Percentiles rank a stretch among this genome's conserved stretches.
Evolutionary conservation across 2,797 vertebrate genomes (phyloP).

Genomic region (Chelon labrosus): DNA sequence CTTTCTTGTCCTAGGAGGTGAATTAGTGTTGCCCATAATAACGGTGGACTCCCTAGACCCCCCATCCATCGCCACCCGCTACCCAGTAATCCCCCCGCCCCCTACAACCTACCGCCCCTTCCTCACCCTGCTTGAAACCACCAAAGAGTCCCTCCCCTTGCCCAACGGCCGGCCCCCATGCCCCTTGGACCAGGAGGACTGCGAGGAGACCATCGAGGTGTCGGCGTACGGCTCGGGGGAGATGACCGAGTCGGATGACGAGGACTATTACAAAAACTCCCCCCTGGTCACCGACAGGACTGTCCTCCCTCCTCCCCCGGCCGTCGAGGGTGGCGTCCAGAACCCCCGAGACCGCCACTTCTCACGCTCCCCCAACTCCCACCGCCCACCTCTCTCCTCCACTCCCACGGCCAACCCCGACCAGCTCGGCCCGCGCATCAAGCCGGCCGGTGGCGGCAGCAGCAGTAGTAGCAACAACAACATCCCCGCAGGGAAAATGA

Average conservation of each 20-base stretch:
- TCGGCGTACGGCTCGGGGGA: conserved; percentile 95
- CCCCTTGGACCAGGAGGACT: conserved; percentile 92
- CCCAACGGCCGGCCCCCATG: conserved; percentile 87
- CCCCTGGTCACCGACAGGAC: conserved; percentile 92
- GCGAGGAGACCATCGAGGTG: conserved; percentile 91
- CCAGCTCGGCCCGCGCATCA: conserved; percentile 78
- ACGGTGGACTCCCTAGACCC: conserved; percentile 96
- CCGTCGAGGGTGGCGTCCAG: conserved; percentile 77
- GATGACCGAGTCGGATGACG: conserved; percentile 94
- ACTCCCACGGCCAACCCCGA: conserved; percentile 81
- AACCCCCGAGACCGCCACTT: conserved; percentile 83
- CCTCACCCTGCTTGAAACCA: conserved; percentile 91
- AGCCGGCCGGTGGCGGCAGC: conserved; percentile 68
- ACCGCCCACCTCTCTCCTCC: conserved; percentile 77
- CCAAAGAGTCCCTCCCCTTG: conserved; percentile 91
- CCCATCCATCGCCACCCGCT: conserved; percentile 92
- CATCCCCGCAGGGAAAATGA: conserved; percentile 94
- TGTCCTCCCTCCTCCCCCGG: conserved; percentile 87
- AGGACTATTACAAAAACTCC: conserved; percentile 94
- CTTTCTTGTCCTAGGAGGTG: conserved; percentile 93
- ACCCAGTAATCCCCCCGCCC: conserved; percentile 92
- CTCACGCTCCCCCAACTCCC: conserved; percentile 82
- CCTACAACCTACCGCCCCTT: conserved; percentile 92
- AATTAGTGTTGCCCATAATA: conserved; percentile 97
- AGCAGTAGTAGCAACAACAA: conserved; percentile 77